A percentile compares a stretch with the other conserved stretches of the same genome.
Conservation (phyloP, 1,140 invertebrate genomes). For the Leptinotarsa defecta region DNA sequence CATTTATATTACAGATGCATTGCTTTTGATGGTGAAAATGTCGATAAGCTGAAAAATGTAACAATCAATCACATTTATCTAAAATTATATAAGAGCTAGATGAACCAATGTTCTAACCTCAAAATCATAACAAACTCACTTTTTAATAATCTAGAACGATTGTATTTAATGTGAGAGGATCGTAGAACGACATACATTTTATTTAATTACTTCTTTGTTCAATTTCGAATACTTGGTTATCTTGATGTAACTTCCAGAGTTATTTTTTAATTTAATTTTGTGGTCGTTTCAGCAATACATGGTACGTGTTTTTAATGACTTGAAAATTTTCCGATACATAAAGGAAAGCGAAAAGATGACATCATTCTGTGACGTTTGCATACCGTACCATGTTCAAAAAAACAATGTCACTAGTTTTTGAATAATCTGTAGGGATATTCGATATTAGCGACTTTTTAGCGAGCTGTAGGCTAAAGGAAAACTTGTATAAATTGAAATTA, state of each 20-base stretch:
- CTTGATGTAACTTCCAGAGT: slow-evolving; percentile 24
- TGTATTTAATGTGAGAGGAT: slow-evolving; percentile 28
- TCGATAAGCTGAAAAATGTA: slow-evolving; percentile 39
- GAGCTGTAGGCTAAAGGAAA: too few relatives aligned
- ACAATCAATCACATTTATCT: slow-evolving; percentile 19
- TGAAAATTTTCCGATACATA: slow-evolving; percentile 40
- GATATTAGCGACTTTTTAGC: too few relatives aligned
- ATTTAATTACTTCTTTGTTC: slow-evolving; percentile 4
- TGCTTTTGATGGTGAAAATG: slow-evolving; percentile 26
- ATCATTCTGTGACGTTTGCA: slow-evolving; percentile 31
- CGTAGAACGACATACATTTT: slow-evolving; percentile 37
- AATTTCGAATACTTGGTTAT: slow-evolving; percentile 12
- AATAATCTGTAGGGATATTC: too few relatives aligned
- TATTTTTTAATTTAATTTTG: slow-evolving; percentile 22
- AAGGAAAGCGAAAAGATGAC: slow-evolving; percentile 33
- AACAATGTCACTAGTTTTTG: slow-evolving; percentile 2
- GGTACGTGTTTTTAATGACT: slow-evolving; percentile 30
- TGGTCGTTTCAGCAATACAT: slow-evolving; percentile 5
- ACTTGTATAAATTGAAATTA: too few relatives aligned
- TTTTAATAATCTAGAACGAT: slow-evolving; percentile 33
- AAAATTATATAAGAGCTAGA: slow-evolving; percentile 30
- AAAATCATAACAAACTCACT: slow-evolving; percentile 35
- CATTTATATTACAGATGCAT: slow-evolving; percentile 31
- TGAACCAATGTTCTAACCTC: slow-evolving; percentile 24
- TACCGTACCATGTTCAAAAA: slow-evolving; percentile 1